Base-by-base conservation (phyloP, 2,797 vertebrate species). In the Muscicapa striata region DNA sequence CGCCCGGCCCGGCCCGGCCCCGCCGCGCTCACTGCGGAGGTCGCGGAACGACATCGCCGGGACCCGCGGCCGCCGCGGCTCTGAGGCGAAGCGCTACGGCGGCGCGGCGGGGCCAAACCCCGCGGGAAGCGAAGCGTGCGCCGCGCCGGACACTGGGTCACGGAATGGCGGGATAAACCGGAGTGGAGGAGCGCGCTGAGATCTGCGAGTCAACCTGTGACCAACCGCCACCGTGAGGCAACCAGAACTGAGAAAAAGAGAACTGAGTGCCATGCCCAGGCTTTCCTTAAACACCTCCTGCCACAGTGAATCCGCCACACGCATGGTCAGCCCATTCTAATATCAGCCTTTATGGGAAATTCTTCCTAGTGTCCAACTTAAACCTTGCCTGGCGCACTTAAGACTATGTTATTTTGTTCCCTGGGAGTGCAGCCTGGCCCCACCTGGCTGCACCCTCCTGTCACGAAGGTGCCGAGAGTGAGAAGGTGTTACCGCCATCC, bases 121-220 rank as follows among this genome's bases (percentile, higher is more conserved):
- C 36, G 84, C 84, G 75, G 51, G 45, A 38, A 51, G 75, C 84
- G 59, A 66, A 79, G 7, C 0, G 22, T 0, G 58, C 32, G 22
- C 12, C 17, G 21, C 5, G 4, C 10, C 9, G 26, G 24, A 5
- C 40, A 2, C 11, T 0, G 69, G 9, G 2, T 15, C 11, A 3
- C 32, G 40, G 49, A 2, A 17, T 11, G 19, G 9, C 41, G 22
- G 18, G 6, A 30, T 80, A 5, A 30, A 21, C 2, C 1, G 18
- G 3, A 64, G 3, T 14, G 49, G 14, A 7, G 6, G 22, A 32
- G 17, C 6, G 15, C 13, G 22, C 29, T 6, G 48, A 11, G 9
- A 12, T 30, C 38, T 3, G 5, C 11, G 29, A 24, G 17, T 17
- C 13, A 6, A 5, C 1, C 23, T 4, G 11, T 4, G 40, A 30